These are phyloP conservation scores for Discoglossus pictus DNA, from an alignment of 2,797 vertebrate genomes.

Conservation along the genomic window DNA sequence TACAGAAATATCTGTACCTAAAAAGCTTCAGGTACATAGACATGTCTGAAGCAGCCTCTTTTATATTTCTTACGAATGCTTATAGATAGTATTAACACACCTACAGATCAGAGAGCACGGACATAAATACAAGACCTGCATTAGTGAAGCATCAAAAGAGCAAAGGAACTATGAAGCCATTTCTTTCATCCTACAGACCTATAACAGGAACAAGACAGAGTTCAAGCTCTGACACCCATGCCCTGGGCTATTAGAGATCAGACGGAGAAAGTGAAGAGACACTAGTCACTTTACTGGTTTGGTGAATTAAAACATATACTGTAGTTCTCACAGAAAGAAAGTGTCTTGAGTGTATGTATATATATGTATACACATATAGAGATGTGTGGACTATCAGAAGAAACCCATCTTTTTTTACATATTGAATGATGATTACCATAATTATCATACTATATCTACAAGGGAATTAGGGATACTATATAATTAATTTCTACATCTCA, in stretches of 20 bases:
- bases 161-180: conserved; percentile 20
- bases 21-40: too few species aligned
- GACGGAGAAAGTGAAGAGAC: conserved; percentile 14
- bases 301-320: background rate
- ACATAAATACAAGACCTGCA: conserved; percentile 13
- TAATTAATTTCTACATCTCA: too few species aligned
- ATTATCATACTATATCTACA: too few species aligned
- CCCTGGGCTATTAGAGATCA: conserved; percentile 6
- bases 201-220: conserved; percentile 9
- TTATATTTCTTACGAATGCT: too few species aligned
- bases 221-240: background rate
- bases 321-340: too few species aligned
- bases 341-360: too few species aligned
- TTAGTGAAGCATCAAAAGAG: conserved; percentile 26
- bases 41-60: conserved; percentile 11
- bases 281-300: background rate
- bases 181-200: conserved; percentile 6
- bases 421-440: too few species aligned
- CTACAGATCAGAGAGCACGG: conserved; percentile 32
- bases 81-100: conserved; percentile 20
- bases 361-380: too few species aligned
- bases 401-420: too few species aligned
- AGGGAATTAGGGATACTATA: too few species aligned
- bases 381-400: too few species aligned
- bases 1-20: too few species aligned